Evolutionary conservation across 2,888 invertebrate species (phyloP), one percentile per base, ranked within the genome.

Genomic region (Ichneumon xanthorius): DNA sequence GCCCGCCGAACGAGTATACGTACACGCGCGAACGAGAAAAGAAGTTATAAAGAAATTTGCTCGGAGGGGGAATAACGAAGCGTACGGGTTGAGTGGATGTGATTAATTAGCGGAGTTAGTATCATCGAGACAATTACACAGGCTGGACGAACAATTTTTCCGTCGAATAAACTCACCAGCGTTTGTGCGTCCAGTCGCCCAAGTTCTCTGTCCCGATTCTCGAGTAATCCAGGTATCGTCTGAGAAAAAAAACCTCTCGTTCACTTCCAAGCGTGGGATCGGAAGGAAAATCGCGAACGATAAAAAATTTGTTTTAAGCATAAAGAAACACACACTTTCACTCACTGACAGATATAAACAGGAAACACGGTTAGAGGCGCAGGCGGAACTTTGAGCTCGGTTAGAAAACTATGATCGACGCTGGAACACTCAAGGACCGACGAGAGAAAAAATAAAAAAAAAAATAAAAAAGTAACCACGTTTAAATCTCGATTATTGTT

Each of bases 201-300:
- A 80, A 26, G 61, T 37, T 45, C n/a, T 63, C n/a, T 2, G 45
- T 48, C 50, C 67, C 72, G 80, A 72, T 80, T 77, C 50, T 67
- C 77, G 80, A 73, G 48, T 84, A 84, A 84, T 84, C 84, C 84
- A 84, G 63, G 68, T 48, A 61, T 40, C 65, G 40, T 58, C 26
- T 26, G 58, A 19, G 22, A 11, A 26, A 14, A 30, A 67, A 14
- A 73, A 22, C 22, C 22, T 40, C 45, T 45, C 53, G 16, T 63
- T 50, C 37, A 40, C 22, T 53, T 53, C 72, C 63, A 40, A 72
- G 55, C 22, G 7, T n/a, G 55, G 26, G 14, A 26, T 14, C 16
- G 11, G 4, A 53, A 71, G 11, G 40, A 71, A 63, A 61, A 70
- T 40, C 22, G 55, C 33, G 22, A 72, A 58, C 22, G 58, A 55